These are phyloP conservation scores for Lepus townsendii DNA, from an alignment of 2,797 vertebrate species.

Conservation along the genomic window DNA sequence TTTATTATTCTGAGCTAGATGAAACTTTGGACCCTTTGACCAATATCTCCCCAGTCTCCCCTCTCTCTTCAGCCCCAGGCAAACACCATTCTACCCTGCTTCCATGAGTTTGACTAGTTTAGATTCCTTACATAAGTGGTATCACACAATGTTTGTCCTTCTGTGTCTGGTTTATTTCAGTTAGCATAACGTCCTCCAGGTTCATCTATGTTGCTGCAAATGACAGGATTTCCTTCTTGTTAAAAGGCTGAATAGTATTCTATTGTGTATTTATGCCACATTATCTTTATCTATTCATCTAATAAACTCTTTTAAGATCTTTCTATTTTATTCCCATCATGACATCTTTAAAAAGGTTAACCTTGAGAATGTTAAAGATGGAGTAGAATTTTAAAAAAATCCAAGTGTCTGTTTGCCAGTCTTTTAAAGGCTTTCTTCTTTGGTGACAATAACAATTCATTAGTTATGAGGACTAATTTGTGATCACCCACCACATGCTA, in stretches of 20 bases:
- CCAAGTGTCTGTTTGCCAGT: not conserved
- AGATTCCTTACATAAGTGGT: not conserved
- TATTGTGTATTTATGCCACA: not conserved
- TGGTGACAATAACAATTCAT: not conserved
- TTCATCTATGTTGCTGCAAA: not conserved
- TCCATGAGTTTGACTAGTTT: not conserved
- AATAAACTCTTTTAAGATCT: conserved; percentile 45
- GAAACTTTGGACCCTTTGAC: not conserved
- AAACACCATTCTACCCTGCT: not conserved
- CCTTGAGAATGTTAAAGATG: not conserved
- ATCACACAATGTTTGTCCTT: not conserved
- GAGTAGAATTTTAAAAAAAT: conserved; percentile 38
- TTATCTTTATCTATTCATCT: not conserved
- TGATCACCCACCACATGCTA: not conserved
- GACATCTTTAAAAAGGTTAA: conserved; percentile 44
- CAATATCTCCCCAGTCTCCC: not conserved
- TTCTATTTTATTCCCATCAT: not conserved
- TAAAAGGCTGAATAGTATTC: not conserved
- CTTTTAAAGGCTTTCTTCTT: conserved; percentile 1
- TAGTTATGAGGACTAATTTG: conserved; percentile 8
- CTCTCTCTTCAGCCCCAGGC: not conserved
- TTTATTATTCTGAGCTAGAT: not conserved
- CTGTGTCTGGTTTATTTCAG: not conserved
- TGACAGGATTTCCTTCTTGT: not conserved
- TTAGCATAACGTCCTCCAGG: not conserved